phyloP scores from a whole-genome alignment of 2,888 invertebrate species.

The Chymomyza caudatula region DNA sequence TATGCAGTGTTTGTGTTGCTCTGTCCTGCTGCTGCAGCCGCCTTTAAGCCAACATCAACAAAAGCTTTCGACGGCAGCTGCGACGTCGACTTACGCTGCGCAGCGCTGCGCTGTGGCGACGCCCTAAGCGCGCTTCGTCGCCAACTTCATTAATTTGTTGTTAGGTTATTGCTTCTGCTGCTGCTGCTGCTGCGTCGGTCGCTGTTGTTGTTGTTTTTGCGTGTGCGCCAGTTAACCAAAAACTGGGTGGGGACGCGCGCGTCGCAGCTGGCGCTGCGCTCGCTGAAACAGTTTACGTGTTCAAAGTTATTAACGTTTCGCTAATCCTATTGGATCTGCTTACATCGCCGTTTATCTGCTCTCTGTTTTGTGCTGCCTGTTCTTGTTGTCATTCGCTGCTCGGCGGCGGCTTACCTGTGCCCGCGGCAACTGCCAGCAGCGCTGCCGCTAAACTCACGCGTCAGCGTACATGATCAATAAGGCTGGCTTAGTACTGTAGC shows the following conservation, averaged over 20 bases:
- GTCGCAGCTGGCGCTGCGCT: not conserved
- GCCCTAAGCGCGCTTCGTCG: conserved; percentile 45
- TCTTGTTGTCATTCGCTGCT: not conserved
- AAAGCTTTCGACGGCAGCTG: not conserved
- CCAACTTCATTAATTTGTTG: conserved; percentile 54
- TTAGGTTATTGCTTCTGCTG: conserved; percentile 10
- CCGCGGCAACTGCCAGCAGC: conserved; percentile 1
- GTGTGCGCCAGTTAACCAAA: not conserved
- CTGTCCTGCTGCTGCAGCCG: conserved; percentile 6
- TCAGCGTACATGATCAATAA: conserved; percentile 43
- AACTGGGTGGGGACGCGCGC: conserved; percentile 20
- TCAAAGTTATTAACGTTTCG: conserved; percentile 1
- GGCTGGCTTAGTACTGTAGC: conserved; percentile 29
- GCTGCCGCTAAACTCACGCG: conserved; percentile 15
- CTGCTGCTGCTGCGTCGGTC: conserved; percentile 8
- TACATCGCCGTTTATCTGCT: not conserved
- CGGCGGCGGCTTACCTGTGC: not conserved
- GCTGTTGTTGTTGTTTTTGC: conserved; percentile 4
- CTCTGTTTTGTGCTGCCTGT: not conserved
- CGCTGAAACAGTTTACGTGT: not conserved
- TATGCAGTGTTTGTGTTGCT: conserved; percentile 38
- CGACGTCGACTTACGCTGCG: conserved; percentile 12
- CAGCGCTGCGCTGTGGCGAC: conserved; percentile 56
- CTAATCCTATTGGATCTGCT: conserved; percentile 37
- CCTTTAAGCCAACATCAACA: conserved; percentile 1